Evolutionary conservation across 2,888 invertebrate species (phyloP), one percentile per base, ranked within the genome.

Genomic region (Choristoneura rosaceana): DNA sequence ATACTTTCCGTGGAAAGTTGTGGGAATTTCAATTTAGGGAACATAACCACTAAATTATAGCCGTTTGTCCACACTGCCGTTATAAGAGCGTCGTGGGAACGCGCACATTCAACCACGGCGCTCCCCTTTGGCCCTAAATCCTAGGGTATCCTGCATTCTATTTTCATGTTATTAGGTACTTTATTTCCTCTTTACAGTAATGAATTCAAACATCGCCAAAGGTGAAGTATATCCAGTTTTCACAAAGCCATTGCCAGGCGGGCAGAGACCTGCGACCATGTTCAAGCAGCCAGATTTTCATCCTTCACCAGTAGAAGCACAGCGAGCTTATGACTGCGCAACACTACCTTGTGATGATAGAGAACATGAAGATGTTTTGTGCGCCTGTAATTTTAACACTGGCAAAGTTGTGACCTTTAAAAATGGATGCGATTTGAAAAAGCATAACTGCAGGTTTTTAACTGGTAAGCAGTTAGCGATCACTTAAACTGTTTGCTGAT

Each of bases 401-500:
- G 84, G 85, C 73, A 81, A 83, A 71, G 82, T 82, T 10, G 82
- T 82, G 0, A 75, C 81, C 7, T 86, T 85, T 38, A 80, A 79
- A 73, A 82, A 84, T 73, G 61, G 71, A 43, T 86, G 85, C 59
- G 85, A 85, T 38, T 47, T 80, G 15, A 75, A 75, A 17, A 84
- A 80, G 68, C 84, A 85, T 69, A 86, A 86, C 68, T 86, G 85
- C 73, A 80, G 83, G 70, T 85, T 80, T 74, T 79, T 82, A 70
- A 85, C 85, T 74, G 80, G 85, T 84, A 76, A 69, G 63, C 47
- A 8, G 45, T 63, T 43, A 9, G n/a, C 58, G 1, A 10, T 38
- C 7, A 38, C 38, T 38, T 38, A 38, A 5, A 25, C 25, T 25
- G 2, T 2, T 25, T 25, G 25, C 25, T 25, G 25, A 25, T 25